Percentiles rank a stretch among this genome's conserved stretches.
These are phyloP conservation scores for Podarcis lilfordi DNA, from an alignment of 2,797 vertebrate species.

Conservation along the genomic window DNA sequence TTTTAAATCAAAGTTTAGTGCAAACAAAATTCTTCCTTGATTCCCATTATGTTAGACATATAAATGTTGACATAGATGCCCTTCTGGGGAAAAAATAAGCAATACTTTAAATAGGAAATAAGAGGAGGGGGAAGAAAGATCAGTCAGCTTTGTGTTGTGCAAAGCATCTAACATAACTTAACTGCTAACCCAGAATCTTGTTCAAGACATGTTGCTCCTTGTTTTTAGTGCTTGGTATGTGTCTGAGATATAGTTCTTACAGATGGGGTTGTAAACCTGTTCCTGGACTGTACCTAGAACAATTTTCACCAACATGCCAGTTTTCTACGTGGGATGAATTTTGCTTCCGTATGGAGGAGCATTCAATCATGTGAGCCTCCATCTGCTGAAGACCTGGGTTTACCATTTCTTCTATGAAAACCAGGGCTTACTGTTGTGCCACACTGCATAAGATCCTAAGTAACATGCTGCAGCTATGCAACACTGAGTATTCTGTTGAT, in stretches of 20 bases:
- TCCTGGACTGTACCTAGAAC: neutral
- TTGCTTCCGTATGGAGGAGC: neutral
- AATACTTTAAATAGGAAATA: neutral
- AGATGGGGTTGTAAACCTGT: neutral
- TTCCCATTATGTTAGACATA: neutral
- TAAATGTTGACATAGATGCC: neutral
- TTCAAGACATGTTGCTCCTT: neutral
- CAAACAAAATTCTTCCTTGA: neutral
- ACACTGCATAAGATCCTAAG: neutral
- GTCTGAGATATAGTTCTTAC: neutral
- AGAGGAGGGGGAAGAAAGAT: neutral
- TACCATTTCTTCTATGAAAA: neutral
- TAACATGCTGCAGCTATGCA: neutral
- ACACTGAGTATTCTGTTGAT: neutral
- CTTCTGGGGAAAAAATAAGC: neutral
- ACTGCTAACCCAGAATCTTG: neutral
- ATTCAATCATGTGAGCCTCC: neutral
- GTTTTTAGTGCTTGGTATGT: neutral
- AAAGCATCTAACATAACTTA: neutral
- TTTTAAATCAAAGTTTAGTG: neutral
- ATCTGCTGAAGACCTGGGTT: neutral
- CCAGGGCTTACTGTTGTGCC: neutral
- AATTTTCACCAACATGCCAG: neutral
- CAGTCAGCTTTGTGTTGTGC: too few relatives aligned
- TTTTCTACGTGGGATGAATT: neutral